phyloP scores from a whole-genome alignment of 2,797 vertebrate genomes.

The Apogon talboti region DNA sequence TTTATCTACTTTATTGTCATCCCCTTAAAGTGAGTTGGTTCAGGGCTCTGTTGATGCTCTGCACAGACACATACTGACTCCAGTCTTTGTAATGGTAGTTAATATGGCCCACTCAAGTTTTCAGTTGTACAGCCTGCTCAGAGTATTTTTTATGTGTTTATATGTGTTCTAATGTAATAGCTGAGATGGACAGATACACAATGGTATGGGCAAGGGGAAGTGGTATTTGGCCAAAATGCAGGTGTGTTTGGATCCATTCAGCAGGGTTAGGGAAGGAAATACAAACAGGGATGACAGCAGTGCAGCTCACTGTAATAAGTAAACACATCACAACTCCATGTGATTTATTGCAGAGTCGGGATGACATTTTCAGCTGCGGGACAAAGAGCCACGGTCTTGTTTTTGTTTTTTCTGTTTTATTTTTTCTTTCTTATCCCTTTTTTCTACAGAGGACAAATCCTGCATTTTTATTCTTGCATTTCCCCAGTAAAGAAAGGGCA shows the following conservation, averaged over 20 bases:
- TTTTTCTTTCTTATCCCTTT: conserved; percentile 19
- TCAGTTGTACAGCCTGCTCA: no score
- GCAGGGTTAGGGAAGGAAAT: conserved; percentile 64
- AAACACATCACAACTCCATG: conserved; percentile 79
- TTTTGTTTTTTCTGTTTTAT: conserved; percentile 11
- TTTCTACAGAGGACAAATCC: conserved; percentile 62
- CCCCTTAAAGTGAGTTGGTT: conserved; percentile 38
- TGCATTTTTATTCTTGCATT: conserved; percentile 72
- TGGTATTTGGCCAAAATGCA: conserved; percentile 24
- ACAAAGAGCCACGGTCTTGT: conserved; percentile 48
- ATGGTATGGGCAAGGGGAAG: not conserved
- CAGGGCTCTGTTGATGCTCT: conserved; percentile 42
- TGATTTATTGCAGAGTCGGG: conserved; percentile 82
- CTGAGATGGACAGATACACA: not conserved
- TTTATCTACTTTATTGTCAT: conserved; percentile 3
- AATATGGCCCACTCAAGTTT: no score
- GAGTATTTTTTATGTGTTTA: no score
- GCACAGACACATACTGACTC: conserved; percentile 29
- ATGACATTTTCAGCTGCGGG: conserved; percentile 78
- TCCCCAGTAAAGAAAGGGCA: conserved; percentile 68
- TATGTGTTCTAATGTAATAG: conserved; percentile 16
- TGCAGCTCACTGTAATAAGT: conserved; percentile 81
- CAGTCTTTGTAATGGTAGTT: conserved; percentile 35
- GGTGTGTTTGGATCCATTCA: conserved; percentile 32
- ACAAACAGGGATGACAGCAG: conserved; percentile 73